phyloP scores from a whole-genome alignment of 2,888 invertebrate genomes.

The Euzophera pinguis region DNA sequence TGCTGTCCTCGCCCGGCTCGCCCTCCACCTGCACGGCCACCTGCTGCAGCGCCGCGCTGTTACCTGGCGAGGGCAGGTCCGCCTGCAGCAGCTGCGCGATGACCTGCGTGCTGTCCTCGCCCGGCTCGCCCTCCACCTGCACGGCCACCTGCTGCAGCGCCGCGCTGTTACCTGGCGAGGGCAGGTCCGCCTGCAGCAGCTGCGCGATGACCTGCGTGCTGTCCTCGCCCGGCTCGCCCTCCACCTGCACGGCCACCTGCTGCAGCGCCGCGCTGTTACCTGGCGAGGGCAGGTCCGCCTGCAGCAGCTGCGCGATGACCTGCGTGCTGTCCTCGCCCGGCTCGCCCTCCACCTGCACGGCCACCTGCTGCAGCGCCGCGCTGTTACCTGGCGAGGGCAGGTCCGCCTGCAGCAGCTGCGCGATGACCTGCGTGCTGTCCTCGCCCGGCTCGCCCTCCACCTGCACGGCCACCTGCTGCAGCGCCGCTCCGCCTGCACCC shows the following conservation, averaged over 20 bases:
- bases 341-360: slow-evolving; percentile 78
- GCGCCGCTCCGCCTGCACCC: slow-evolving; percentile 67
- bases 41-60: slow-evolving; percentile 72
- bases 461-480: slow-evolving; percentile 76
- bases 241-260: slow-evolving; percentile 76
- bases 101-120: slow-evolving; percentile 86
- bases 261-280: slow-evolving; percentile 85
- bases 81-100: slow-evolving; percentile 93
- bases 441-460: slow-evolving; percentile 78
- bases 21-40: slow-evolving; percentile 78
- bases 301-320: slow-evolving; percentile 91
- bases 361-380: slow-evolving; percentile 71
- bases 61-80: slow-evolving; percentile 90
- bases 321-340: slow-evolving; percentile 84
- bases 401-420: slow-evolving; percentile 91
- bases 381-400: slow-evolving; percentile 87
- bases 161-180: slow-evolving; percentile 92
- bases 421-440: slow-evolving; percentile 89
- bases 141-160: slow-evolving; percentile 77
- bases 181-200: slow-evolving; percentile 90
- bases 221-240: slow-evolving; percentile 79
- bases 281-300: slow-evolving; percentile 90
- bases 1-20: slow-evolving; percentile 81
- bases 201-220: slow-evolving; percentile 91
- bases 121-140: slow-evolving; percentile 77